These are phyloP conservation scores for Netelia melanura DNA, from an alignment of 2,888 invertebrate species.

Conservation along the genomic window DNA sequence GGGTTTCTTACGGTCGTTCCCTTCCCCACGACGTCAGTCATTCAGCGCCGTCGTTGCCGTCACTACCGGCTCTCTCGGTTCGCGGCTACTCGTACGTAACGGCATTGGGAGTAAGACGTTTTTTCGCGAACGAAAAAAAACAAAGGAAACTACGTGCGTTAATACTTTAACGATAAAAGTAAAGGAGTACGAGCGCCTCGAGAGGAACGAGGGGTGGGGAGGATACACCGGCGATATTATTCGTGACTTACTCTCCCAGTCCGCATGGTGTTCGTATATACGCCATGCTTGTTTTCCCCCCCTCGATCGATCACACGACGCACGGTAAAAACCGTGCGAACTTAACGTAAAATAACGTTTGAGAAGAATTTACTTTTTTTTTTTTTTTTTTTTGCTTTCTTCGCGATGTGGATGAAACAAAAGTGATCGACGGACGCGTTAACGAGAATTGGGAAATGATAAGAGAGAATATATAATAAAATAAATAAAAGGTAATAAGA, in stretches of 20 bases:
- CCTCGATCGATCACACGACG: not conserved
- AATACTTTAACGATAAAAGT: too few species aligned
- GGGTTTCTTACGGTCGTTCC: constrained; percentile 73
- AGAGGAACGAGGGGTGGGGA: too few species aligned
- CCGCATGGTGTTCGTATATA: constrained; percentile 4
- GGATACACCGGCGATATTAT: constrained; percentile 2
- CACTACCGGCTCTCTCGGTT: constrained; percentile 59
- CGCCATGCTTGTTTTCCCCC: not conserved
- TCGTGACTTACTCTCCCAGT: not conserved
- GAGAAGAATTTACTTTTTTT: too few species aligned
- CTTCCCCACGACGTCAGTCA: constrained; percentile 70
- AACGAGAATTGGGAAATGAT: too few species aligned
- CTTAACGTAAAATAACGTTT: not conserved
- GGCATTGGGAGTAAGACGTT: constrained; percentile 6
- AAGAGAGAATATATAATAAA: too few species aligned
- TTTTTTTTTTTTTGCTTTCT: too few species aligned
- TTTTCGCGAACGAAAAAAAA: too few species aligned
- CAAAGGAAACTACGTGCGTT: too few species aligned
- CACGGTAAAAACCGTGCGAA: not conserved
- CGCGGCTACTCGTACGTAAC: constrained; percentile 40
- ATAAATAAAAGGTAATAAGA: not conserved
- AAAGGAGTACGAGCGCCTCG: too few species aligned
- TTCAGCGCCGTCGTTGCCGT: constrained; percentile 62
- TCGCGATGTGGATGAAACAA: too few species aligned
- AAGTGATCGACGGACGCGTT: too few species aligned